Conservation (phyloP, 2,113 vertebrate genomes). For the Bubo scandiacus region DNA sequence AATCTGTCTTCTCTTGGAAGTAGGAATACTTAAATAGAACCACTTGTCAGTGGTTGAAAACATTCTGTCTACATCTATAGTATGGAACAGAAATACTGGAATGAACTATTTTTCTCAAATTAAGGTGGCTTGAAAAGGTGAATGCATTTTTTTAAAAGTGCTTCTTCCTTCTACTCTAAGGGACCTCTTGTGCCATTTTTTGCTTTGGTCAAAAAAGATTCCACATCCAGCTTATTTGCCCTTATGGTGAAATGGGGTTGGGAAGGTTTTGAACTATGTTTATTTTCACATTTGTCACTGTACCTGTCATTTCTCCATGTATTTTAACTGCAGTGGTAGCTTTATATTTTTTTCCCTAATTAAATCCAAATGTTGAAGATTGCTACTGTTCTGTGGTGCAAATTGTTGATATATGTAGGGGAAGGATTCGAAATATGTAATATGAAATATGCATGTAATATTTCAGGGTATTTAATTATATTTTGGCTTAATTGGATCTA, state of each 20-base stretch:
- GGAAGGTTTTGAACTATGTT: neutral
- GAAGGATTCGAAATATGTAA: neutral
- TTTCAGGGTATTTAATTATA: neutral
- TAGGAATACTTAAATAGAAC: neutral
- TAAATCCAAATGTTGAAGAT: neutral
- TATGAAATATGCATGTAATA: neutral
- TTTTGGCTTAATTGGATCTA: neutral
- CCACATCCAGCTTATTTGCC: neutral
- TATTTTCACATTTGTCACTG: neutral
- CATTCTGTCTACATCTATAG: neutral
- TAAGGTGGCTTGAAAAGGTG: neutral
- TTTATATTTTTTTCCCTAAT: fast-evolving
- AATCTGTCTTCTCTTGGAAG: neutral
- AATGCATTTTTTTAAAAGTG: neutral
- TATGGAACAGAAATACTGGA: neutral
- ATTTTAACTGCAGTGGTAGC: neutral
- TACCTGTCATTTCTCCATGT: neutral
- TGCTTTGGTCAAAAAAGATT: neutral
- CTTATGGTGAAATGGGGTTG: neutral
- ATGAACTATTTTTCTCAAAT: neutral
- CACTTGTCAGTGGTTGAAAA: neutral
- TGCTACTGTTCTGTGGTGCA: neutral
- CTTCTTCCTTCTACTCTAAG: neutral
- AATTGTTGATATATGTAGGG: neutral
- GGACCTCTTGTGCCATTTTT: neutral